Base-by-base conservation (phyloP, 2,888 invertebrate genomes). In the Hyposoter didymator region DNA sequence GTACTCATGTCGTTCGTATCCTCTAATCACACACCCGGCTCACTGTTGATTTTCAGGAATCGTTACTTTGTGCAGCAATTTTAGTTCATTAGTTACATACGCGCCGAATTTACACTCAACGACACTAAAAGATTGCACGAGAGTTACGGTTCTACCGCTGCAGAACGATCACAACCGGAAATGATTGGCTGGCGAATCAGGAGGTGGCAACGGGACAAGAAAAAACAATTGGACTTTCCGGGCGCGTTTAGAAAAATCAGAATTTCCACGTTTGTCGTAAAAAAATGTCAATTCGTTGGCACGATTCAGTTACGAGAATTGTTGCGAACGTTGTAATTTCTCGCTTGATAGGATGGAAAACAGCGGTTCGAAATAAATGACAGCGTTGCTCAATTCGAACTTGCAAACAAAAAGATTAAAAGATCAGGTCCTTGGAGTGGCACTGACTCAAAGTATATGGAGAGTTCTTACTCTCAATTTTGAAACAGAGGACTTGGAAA, bases 1-100 rank as follows among this genome's bases (percentile, higher is more conserved):
- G 84, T 87, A 90, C 88, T 90, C 72, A 67, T 66, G 55, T n/a
- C n/a, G n/a, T 64, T 39, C 3, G n/a, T 35, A 17, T 74, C 52
- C 72, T 52, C 47, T 39, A 70, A 59, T 32, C 35, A 28, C n/a
- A 17, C 43, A 22, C 39, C 7, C n/a, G 19, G 17, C 28, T 32
- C 10, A 14, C 39, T 6, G n/a, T n/a, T 73, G 39, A 43, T 28
- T 49, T 49, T 67, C 49, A 17, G 17, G 17, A 39, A 55, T 78
- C 59, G 43, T 55, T 22, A 59, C 39, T 17, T 45, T 12, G 45
- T 12, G 2, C 7, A 28, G 28, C 19, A 43, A 39, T 66, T 67
- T 19, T n/a, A 10, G 43, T 22, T 0, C n/a, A 19, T 39, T 4
- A 12, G 19, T 35, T 35, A 35, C 35, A 28, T 28, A 35, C 35